These are phyloP conservation scores for Drosophila kanapiae DNA, from an alignment of 1,140 invertebrate genomes.

Conservation along the genomic window DNA sequence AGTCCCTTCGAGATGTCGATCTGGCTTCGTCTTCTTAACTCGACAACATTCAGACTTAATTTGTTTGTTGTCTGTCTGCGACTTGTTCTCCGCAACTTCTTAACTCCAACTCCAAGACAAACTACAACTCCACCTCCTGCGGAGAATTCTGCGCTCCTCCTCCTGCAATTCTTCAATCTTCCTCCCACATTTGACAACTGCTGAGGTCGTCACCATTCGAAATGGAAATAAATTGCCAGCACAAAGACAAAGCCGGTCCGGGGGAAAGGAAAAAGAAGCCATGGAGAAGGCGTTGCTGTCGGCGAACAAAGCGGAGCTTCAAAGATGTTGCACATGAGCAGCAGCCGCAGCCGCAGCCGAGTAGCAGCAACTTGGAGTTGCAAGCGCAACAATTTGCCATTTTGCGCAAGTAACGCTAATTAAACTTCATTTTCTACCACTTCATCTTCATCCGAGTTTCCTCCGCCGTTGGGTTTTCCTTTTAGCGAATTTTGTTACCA, in stretches of 20 bases:
- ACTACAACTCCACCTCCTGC: not conserved
- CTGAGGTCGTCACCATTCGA: constrained; percentile 46
- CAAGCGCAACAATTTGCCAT: constrained; percentile 82
- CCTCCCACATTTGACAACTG: constrained; percentile 38
- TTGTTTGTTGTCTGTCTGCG: constrained; percentile 38
- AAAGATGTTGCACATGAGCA: constrained; percentile 39
- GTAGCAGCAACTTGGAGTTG: constrained; percentile 31
- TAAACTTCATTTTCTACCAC: constrained; percentile 81
- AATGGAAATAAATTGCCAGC: constrained; percentile 51
- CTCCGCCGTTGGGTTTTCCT: constrained; percentile 48
- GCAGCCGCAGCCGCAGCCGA: constrained; percentile 7
- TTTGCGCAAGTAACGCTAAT: constrained; percentile 83
- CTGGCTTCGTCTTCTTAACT: constrained; percentile 1
- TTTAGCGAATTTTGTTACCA: constrained; percentile 44
- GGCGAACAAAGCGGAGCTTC: constrained; percentile 15
- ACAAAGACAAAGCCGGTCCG: constrained; percentile 21
- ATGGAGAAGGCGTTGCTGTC: constrained; percentile 40
- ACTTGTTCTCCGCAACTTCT: constrained; percentile 7
- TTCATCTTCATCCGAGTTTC: constrained; percentile 64
- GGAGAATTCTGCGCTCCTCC: not conserved
- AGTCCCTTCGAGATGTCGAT: constrained; percentile 7
- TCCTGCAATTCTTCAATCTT: constrained; percentile 15
- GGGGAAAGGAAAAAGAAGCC: not conserved
- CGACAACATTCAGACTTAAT: constrained; percentile 38
- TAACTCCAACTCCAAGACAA: not conserved